phyloP scores from a whole-genome alignment of 1,140 invertebrate genomes.

The Arctopsyche grandis region DNA sequence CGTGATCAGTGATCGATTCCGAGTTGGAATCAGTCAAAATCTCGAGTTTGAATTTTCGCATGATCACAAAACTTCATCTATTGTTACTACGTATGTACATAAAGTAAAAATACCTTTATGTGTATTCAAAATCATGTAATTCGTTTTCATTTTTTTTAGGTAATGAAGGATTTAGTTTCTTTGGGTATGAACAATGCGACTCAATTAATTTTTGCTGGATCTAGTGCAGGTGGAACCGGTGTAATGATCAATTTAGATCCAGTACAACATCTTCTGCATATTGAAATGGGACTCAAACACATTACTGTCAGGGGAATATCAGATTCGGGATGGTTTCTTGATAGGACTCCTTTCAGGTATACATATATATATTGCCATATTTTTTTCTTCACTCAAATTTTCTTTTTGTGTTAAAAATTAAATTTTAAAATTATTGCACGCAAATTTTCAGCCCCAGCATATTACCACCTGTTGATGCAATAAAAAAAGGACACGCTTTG shows the following conservation, averaged over 20 bases:
- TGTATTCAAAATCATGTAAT: no score
- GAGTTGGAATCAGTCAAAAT: no score
- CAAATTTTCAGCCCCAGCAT: constrained; percentile 48
- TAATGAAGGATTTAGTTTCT: constrained; percentile 76
- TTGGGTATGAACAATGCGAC: constrained; percentile 72
- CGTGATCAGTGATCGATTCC: no score
- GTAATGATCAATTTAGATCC: constrained; percentile 91
- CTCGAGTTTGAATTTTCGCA: no score
- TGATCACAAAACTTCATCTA: no score
- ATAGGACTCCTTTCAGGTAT: constrained; percentile 71
- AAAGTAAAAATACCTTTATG: no score
- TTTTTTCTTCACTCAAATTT: not conserved
- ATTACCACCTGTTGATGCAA: constrained; percentile 60
- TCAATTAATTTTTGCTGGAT: constrained; percentile 84
- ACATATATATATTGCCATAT: constrained; percentile 12
- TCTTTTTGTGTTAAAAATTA: not conserved
- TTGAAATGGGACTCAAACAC: constrained; percentile 68
- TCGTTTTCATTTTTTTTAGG: constrained; percentile 57
- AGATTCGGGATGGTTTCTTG: constrained; percentile 95
- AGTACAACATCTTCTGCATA: constrained; percentile 76
- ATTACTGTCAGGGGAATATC: constrained; percentile 82
- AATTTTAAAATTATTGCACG: constrained; percentile 15
- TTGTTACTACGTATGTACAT: no score
- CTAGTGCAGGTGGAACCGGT: constrained; percentile 91
- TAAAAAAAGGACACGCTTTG: constrained; percentile 80